Evolutionary conservation across 1,140 invertebrate species (phyloP), one percentile per base, ranked within the genome.

Genomic region (Achatina immaculata): DNA sequence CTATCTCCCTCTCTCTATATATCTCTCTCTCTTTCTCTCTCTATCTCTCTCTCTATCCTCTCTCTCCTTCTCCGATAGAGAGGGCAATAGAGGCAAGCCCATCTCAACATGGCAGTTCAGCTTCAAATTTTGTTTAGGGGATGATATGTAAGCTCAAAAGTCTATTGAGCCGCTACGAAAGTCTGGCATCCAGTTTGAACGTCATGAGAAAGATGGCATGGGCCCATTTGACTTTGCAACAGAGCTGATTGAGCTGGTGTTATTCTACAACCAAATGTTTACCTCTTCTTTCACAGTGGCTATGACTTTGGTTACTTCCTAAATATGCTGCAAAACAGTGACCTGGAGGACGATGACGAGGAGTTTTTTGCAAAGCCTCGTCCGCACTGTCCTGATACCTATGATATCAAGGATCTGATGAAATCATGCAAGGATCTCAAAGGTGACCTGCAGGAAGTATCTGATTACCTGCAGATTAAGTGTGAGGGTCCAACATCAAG

Each of bases 341-440:
- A 96, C 91, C 92, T 99, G 82, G 97, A 97, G 42, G 93, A 95
- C 83, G 96, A 98, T 88, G 98, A 99, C 90, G 94, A 94, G 85
- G 96, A 98, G 88, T 99, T 99, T 90, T 99, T 99, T 91, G 96
- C 98, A 87, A 93, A 96, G 77, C 92, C 99, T 58, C 94, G 95
- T 90, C 93, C 98, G 85, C 99, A 98, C 90, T 99, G 99, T 92
- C 97, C 97, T 62, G 96, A 95, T 80, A 96, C 99, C 82, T 99
- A 99, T 91, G 98, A 99, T 93, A 96, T 99, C 66, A 99, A 98
- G 94, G 98, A 99, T 91, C 92, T 99, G 80, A 99, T 99, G 96
- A 98, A 98, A 90, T 96, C 97, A 73, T 99, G 97, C 93, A 98
- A 98, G 92, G 99, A 98, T 90, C 92, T 99, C 43, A 99, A 99